A percentile compares a stretch with the other conserved stretches of the same genome.
These are phyloP conservation scores for Tipula helvola DNA, from an alignment of 2,888 invertebrate species.

Conservation along the genomic window DNA sequence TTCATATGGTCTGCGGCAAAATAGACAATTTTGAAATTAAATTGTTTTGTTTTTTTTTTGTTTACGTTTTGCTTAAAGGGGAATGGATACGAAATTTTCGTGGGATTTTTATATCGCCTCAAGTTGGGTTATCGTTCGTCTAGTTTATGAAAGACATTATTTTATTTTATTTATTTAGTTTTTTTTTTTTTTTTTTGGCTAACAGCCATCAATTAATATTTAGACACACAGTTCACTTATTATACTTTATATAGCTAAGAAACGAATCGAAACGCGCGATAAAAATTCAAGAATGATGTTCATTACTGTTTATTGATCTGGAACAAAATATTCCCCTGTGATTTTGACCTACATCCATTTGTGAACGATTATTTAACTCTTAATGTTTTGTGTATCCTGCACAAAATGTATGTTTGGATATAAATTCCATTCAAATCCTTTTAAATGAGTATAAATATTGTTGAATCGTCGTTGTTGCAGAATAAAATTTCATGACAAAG, in stretches of 20 bases:
- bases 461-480: background rate
- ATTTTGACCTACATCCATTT: background rate
- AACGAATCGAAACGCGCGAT: background rate
- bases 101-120: background rate
- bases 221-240: background rate
- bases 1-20: background rate
- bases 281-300: background rate
- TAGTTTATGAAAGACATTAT: background rate
- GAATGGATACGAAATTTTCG: background rate
- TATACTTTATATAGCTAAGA: background rate
- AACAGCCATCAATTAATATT: background rate
- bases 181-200: background rate
- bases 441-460: background rate
- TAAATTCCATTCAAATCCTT: background rate
- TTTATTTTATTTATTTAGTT: background rate
- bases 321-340: background rate
- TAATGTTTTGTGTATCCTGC: background rate
- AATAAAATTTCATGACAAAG: background rate
- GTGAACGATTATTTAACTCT: background rate
- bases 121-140: background rate
- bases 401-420: background rate
- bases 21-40: background rate
- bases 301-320: background rate
- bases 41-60: background rate
- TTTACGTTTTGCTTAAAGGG: too few species aligned